A percentile compares a stretch with the other conserved stretches of the same genome.
These are phyloP conservation scores for Brachionus rubens DNA, from an alignment of 1,140 invertebrate genomes.

Conservation along the genomic window DNA sequence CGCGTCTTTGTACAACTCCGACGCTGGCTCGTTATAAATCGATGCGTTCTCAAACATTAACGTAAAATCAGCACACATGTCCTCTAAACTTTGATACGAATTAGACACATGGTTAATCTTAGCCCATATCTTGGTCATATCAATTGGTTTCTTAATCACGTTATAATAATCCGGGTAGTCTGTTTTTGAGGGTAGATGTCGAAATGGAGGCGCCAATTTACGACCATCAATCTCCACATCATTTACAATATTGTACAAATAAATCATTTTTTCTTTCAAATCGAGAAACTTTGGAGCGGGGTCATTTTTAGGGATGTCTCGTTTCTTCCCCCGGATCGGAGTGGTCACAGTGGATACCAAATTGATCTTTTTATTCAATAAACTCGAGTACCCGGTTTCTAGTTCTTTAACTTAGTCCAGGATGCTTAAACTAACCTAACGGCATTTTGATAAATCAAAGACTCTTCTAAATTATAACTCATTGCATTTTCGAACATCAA, in stretches of 20 bases:
- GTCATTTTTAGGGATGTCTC: too few species aligned
- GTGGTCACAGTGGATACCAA: too few species aligned
- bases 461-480: constrained; percentile 78
- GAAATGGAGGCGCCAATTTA: constrained; percentile 40
- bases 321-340: too few species aligned
- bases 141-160: constrained; percentile 86
- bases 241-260: constrained; percentile 33
- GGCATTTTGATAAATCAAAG: too few species aligned
- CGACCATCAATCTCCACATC: constrained; percentile 10
- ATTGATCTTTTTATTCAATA: too few species aligned
- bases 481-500: constrained; percentile 97
- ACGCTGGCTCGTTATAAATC: constrained; percentile 98
- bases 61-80: constrained; percentile 85
- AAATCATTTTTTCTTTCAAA: not conserved
- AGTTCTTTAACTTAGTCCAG: too few species aligned
- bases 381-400: too few species aligned
- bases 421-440: too few species aligned
- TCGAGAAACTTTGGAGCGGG: not conserved
- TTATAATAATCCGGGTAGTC: constrained; percentile 93
- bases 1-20: constrained; percentile 86
- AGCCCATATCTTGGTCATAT: constrained; percentile 85
- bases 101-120: constrained; percentile 63
- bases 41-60: constrained; percentile 99
- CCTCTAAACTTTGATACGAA: constrained; percentile 81
- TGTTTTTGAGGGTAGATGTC: constrained; percentile 75